phyloP scores from a whole-genome alignment of 2,797 vertebrate species.

The Cheirogaleus major region DNA sequence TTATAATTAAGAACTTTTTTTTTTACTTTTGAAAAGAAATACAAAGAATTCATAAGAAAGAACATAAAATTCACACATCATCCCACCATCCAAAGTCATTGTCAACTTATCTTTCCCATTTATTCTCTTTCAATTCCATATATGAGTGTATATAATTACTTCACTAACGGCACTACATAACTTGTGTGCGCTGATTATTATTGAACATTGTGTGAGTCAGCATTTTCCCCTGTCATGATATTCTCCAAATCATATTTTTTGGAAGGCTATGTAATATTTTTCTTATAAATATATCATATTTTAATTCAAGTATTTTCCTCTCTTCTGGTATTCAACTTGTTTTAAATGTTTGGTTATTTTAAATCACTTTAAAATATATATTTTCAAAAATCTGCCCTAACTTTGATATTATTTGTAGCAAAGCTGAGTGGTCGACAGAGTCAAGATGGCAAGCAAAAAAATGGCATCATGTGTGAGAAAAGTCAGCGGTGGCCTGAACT shows the following conservation, averaged over 20 bases:
- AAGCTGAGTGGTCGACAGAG: neutral
- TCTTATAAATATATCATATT: neutral
- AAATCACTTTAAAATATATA: neutral
- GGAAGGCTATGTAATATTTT: conserved; percentile 2
- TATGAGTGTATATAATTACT: neutral
- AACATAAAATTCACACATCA: neutral
- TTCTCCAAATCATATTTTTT: conserved; percentile 20
- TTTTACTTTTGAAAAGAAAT: conserved; percentile 24
- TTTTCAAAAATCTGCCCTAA: neutral
- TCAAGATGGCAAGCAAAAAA: neutral
- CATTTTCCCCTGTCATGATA: neutral
- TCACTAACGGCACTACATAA: neutral
- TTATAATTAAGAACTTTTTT: neutral
- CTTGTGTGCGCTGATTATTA: neutral
- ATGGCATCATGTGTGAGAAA: too few species aligned
- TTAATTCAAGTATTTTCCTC: neutral
- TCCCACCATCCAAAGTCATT: neutral
- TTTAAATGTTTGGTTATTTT: neutral
- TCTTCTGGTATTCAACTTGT: neutral
- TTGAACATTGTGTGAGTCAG: neutral
- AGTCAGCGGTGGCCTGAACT: neutral
- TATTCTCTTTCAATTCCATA: neutral
- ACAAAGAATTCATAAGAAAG: neutral
- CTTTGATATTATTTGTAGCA: neutral
- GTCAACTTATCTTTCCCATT: neutral